Evolutionary conservation across 92 coral and sea anemone genomes (phyloP), one percentile per base, ranked within the genome.

Genomic region (Zoanthus gigantus): DNA sequence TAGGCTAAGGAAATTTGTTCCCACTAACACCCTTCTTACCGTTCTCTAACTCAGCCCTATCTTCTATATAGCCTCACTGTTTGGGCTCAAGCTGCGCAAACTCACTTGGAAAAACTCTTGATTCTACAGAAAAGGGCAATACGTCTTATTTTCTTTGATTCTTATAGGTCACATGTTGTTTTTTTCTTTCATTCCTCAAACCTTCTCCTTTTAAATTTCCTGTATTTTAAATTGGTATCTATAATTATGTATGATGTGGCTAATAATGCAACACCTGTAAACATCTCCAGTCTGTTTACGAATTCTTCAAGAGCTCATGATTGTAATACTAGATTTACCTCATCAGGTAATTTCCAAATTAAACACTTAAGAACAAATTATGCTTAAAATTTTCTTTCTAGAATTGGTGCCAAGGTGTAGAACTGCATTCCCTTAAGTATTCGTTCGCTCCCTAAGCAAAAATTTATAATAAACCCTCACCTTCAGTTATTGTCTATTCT

Each of bases 1-100:
- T 56, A 80, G 85, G 31, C 54, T 80, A 80, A 80, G 72, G 48
- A 72, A 80, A 32, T 81, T 81, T 81, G 73, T 63, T 61, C 73
- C 73, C 15, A 34, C 34, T 50, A 77, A 9, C 60, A 81, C 60
- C 71, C 44, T 50, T 81, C n/a, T 81, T 60, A 60, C 16, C 67
- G 67, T 60, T 60, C 67, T 47, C 52, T 47, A 47, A 47, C 8
- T 47, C 52, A 47, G 8, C 52, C 52, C 8, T 47, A 47, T 47
- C 67, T 60, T 60, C 67, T 60, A 60, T 60, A 60, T 60, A 15
- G 67, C 67, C 67, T 60, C 67, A 60, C 67, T 60, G 67, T 60
- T 60, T 60, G 67, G 67, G 67, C 9, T 60, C 67, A 60, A 60
- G 67, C 67, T 60, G 67, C 67, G 67, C 67, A 60, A 60, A 60